Evolutionary conservation across 2,113 vertebrate genomes (phyloP).

Genomic region (Protobothrops mucrosquamatus): DNA sequence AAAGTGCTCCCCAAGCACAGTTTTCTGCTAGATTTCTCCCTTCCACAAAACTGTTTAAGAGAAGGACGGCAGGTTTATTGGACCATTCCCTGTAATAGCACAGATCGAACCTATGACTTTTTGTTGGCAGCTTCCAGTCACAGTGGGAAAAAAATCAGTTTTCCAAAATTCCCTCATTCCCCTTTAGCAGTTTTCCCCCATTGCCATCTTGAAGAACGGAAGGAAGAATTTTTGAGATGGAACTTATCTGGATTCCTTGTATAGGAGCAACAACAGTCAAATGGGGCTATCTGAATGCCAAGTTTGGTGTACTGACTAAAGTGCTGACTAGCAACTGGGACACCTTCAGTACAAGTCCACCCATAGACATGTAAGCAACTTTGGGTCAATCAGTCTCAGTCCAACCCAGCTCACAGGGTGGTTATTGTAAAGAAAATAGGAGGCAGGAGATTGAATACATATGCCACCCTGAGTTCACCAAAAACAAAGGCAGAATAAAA

Average conservation of each 20-base stretch:
- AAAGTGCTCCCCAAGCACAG: not conserved
- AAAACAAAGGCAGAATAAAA: not conserved
- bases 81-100: not conserved
- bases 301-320: not conserved
- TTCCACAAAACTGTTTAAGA: not conserved
- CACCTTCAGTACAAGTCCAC: not conserved
- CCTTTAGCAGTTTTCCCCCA: not conserved
- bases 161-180: not conserved
- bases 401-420: not conserved
- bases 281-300: not conserved
- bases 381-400: not conserved
- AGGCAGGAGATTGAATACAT: not conserved
- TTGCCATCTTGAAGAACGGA: not conserved
- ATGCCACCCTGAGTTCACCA: not conserved
- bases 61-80: not conserved
- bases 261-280: not conserved
- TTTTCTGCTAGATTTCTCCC: not conserved
- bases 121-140: not conserved
- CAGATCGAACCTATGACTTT: not conserved
- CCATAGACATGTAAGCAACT: not conserved
- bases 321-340: not conserved
- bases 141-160: not conserved
- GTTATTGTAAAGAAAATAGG: not conserved
- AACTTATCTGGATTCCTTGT: not conserved
- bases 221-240: not conserved